Base-by-base conservation (phyloP, 2,888 invertebrate genomes). In the Syritta pipiens region DNA sequence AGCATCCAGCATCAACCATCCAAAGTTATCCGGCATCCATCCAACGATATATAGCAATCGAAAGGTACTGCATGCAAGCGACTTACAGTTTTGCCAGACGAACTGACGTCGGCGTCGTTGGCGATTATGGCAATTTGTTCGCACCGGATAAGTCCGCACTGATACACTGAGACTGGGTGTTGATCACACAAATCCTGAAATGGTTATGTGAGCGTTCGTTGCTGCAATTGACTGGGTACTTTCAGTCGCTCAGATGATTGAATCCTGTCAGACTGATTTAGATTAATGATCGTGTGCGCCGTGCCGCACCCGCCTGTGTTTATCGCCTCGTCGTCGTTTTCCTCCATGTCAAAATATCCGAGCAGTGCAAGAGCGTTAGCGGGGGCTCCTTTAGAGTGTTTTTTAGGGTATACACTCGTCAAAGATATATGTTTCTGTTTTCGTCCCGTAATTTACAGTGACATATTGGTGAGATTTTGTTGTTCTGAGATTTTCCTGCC, bases 251-350 rank as follows among this genome's bases (percentile, higher is more conserved):
- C 51, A 14, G 57, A 68, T 79, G 74, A 79, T 79, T 79, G 74
- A 79, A 79, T 74, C 79, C 79, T 79, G 79, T 79, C 79, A 79
- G 74, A 57, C 79, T 79, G 79, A 79, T 79, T 72, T 74, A 74
- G 74, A 79, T 79, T 79, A 72, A 79, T 79, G 79, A 72, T 79
- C 67, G 10, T 67, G 67, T 35, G 59, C 44, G 55, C 44, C 9
- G 30, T 12, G 32, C 48, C 65, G 37, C 44, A 24, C n/a, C 48
- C 22, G 19, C 20, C 35, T 9, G 19, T 4, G 14, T 62, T 42
- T 17, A 24, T 40, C n/a, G 24, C 26, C 28, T 37, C 40, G 9
- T 9, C 49, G 10, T 28, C 28, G 48, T 51, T 51, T 9, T 35
- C 3, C 10, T 32, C 4, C 42, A 12, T 59, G 30, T 69, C 59